These are phyloP conservation scores for Micronycteris hirsuta DNA, from an alignment of 2,113 vertebrate genomes.

Conservation along the genomic window DNA sequence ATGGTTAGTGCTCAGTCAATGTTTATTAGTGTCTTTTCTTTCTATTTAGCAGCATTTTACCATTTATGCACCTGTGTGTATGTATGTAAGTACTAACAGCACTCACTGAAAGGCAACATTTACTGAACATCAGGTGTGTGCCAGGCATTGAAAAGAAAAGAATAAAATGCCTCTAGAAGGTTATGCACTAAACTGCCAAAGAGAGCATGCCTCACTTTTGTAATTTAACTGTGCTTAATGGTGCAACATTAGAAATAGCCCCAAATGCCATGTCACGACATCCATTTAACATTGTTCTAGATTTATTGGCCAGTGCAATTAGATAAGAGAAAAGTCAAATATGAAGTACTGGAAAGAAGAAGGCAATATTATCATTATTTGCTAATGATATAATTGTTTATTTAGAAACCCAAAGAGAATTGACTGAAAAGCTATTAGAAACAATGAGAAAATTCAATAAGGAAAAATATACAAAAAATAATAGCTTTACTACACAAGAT, in stretches of 20 bases:
- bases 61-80: not conserved
- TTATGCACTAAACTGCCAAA: not conserved
- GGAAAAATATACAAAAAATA: not conserved
- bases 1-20: not conserved
- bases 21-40: not conserved
- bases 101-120: not conserved
- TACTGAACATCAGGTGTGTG: not conserved
- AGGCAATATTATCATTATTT: slow-evolving; percentile 11
- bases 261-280: not conserved
- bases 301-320: not conserved
- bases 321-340: slow-evolving; percentile 29
- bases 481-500: not conserved
- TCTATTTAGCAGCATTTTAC: not conserved
- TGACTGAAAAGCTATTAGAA: slow-evolving; percentile 21
- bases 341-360: not conserved
- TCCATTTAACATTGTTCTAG: not conserved
- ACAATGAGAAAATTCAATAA: not conserved
- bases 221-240: not conserved
- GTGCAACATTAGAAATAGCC: not conserved
- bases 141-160: not conserved
- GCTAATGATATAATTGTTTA: not conserved
- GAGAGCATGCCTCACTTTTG: not conserved
- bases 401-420: not conserved
- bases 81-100: not conserved
- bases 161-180: not conserved